Percentiles rank a stretch among this genome's conserved stretches.
Conservation (phyloP, 1,140 invertebrate species). For the Drosophila ohnishii region DNA sequence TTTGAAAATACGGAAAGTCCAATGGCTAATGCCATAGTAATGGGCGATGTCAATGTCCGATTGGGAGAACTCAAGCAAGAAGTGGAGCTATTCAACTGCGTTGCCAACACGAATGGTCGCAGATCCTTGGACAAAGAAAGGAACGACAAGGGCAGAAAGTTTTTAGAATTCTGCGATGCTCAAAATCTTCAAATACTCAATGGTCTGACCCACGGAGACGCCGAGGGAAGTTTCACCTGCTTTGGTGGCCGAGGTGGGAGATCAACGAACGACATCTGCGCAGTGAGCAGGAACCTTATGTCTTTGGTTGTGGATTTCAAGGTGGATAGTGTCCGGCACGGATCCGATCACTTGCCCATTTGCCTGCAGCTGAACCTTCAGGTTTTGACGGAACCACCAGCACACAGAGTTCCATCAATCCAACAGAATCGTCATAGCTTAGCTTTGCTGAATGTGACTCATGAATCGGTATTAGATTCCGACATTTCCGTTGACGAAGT, state of each 20-base stretch:
- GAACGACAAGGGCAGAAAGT: neutral
- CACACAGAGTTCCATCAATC: neutral
- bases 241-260: neutral
- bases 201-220: constrained; percentile 19
- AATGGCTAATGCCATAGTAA: constrained; percentile 2
- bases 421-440: neutral
- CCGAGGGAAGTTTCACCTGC: constrained; percentile 5
- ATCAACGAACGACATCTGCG: constrained; percentile 19
- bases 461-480: constrained; percentile 1
- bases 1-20: neutral
- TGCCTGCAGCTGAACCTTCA: constrained; percentile 5
- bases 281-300: constrained; percentile 19
- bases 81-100: neutral
- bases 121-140: constrained; percentile 6
- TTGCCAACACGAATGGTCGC: constrained; percentile 24
- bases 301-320: neutral
- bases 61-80: constrained; percentile 23
- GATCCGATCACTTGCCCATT: constrained; percentile 32
- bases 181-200: constrained; percentile 14
- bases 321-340: constrained; percentile 14
- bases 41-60: constrained; percentile 25
- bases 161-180: constrained; percentile 1
- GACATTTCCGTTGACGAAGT: constrained; percentile 3
- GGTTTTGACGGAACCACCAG: neutral
- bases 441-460: neutral